Base-by-base conservation (phyloP, 2,888 invertebrate genomes). In the Yponomeuta sedellus region DNA sequence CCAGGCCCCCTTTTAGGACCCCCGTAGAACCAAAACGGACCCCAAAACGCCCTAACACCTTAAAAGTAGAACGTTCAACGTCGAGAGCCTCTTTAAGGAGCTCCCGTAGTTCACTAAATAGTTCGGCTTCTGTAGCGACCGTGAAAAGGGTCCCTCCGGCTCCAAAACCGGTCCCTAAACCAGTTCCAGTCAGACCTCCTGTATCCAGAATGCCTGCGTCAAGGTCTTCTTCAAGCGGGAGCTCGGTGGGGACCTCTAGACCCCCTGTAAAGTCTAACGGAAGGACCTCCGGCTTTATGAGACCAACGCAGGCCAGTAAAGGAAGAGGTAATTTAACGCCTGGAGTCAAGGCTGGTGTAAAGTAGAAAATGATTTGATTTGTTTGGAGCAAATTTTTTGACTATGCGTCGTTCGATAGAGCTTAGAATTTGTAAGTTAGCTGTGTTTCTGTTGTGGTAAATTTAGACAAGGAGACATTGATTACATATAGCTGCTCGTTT, bases 221-320 rank as follows among this genome's bases (percentile, higher is more conserved):
- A 1, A 79, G 91, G 66, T 89, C 91, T 16, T 86, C 88, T 0
- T 90, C 89, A 0, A 88, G 89, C 69, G 89, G 91, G 10, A 89
- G 91, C 70, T 92, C 92, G 10, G 89, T 90, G 8, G 91, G 93
- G 0, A 91, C 86, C 1, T 80, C 85, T 71, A 89, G 83, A 79
- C 92, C 79, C 75, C 91, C 81, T 74, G 75, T 86, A 72, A 92
- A 80, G 81, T 75, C 77, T 65, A 65, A 76, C 62, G 71, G 80
- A 73, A 82, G 91, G 79, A 84, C 88, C 0, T 90, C 93, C 67
- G 93, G 95, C 69, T 97, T 97, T 78, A 97, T 97, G 97, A 93
- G 96, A 75, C 97, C 97, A 0, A 97, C 97, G 0, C 94, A 97
- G 34, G 95, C 97, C 11, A 97, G 97, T 71, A 93, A 94, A 40